Base-by-base conservation (phyloP, 2,888 invertebrate species). In the Zootermopsis nevadensis region DNA sequence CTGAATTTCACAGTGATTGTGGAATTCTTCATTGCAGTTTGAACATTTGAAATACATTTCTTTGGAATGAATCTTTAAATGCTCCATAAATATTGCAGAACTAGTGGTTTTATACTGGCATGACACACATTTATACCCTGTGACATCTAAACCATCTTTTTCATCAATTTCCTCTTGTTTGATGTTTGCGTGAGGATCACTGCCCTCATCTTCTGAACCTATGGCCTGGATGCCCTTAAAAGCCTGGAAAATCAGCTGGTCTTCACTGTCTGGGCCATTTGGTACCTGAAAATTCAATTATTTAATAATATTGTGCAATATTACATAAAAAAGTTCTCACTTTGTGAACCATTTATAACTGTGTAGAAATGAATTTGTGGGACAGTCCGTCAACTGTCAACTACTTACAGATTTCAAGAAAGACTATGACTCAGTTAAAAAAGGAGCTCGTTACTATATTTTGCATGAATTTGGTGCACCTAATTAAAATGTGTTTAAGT, bases 21-120 rank as follows among this genome's bases (percentile, higher is more conserved):
- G 72, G 77, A 86, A 86, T 12, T 53, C 67, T 48, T 80, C 48
- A 80, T 83, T 31, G 76, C 86, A 86, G 35, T 83, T 81, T 4
- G 84, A 81, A 80, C 86, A 86, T 38, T 85, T 83, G 74, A 81
- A 83, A n/a, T 74, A 66, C 22, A 53, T 80, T 53, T 80, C 35
- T 27, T 82, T 76, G 35, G 76, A 80, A 42, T 81, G 83, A 0
- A 55, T 67, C 35, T 83, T 83, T 60, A 84, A 72, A 74, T 82
- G 83, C 27, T 77, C 53, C 35, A 77, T 33, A 15, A 80, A 55
- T 2, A 33, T 31, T 7, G 31, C 66, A 24, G 72, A 83, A 66
- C 33, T 81, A 12, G 67, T 67, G 24, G 82, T 77, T 30, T 77
- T 81, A 42, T 53, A 83, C 31, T 35, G 53, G 35, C 85, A 83